These are phyloP conservation scores for Anarsia innoxiella DNA, from an alignment of 2,888 invertebrate genomes.

Conservation along the genomic window DNA sequence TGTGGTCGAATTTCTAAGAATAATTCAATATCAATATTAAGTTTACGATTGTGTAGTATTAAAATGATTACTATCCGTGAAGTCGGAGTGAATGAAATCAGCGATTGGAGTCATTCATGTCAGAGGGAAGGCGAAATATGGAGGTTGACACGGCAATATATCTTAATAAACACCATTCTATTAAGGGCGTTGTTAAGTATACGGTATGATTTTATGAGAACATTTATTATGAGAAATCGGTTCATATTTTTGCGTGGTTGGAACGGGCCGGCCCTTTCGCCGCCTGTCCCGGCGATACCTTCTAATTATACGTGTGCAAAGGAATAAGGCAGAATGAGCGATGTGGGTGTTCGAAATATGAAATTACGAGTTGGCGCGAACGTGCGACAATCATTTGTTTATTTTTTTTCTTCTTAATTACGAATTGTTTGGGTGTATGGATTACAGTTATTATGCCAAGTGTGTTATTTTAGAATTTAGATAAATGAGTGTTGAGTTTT, in stretches of 20 bases:
- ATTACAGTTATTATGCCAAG: slow-evolving; percentile 15
- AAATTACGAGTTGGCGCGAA: slow-evolving; percentile 67
- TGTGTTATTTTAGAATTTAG: too few species aligned
- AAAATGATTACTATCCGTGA: slow-evolving; percentile 50
- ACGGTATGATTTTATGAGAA: slow-evolving; percentile 52
- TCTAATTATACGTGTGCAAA: slow-evolving; percentile 64
- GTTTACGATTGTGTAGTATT: slow-evolving; percentile 56
- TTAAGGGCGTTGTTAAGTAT: slow-evolving; percentile 44
- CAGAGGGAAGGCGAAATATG: slow-evolving; percentile 39
- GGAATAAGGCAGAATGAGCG: slow-evolving; percentile 52
- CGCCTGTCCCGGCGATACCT: slow-evolving; percentile 67
- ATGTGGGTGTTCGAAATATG: slow-evolving; percentile 72
- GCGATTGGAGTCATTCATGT: slow-evolving; percentile 42
- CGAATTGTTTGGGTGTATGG: slow-evolving; percentile 39
- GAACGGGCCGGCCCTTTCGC: slow-evolving; percentile 61
- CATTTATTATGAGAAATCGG: slow-evolving; percentile 60
- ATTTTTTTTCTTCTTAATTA: slow-evolving; percentile 17
- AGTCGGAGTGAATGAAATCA: slow-evolving; percentile 46
- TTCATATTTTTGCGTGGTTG: slow-evolving; percentile 65
- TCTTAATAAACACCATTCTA: slow-evolving; percentile 56
- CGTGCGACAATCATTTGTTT: slow-evolving; percentile 56
- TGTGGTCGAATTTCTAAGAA: slow-evolving; percentile 70
- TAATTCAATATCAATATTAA: slow-evolving; percentile 70
- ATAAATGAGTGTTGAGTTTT: too few species aligned
- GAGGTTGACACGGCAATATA: slow-evolving; percentile 37